Base-by-base conservation (phyloP, 2,888 invertebrate genomes). In the Cheilosia scutellata region DNA sequence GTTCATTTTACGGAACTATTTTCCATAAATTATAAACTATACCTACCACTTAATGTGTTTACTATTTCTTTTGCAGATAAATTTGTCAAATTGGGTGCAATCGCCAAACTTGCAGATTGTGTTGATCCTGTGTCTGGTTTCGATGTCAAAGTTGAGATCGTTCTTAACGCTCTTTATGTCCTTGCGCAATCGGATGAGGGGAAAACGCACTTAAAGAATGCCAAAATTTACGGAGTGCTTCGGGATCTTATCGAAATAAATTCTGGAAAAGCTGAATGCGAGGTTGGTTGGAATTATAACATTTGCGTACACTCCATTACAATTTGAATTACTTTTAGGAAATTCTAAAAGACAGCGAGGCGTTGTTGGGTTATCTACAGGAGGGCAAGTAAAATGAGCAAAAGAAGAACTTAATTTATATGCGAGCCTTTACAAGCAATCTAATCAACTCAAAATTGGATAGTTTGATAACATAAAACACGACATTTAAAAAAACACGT, bases 121-220 rank as follows among this genome's bases (percentile, higher is more conserved):
- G 44, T 90, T 7, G 76, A 87, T 2, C 25, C 65, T 13, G 82
- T 87, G 9, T 16, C 27, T 29, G 88, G 87, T 1, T 90, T 88
- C 80, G 87, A 88, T 66, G 29, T 72, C 0, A 88, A 87, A 44
- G 58, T 87, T 4, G 91, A 91, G 72, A 88, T 88, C 20, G 49
- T 88, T 5, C 75, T 91, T n/a, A 78, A 78, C 20, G 89, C 90
- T 0, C 70, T 91, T 5, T 72, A 76, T 20, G 75, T 82, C 9
- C 79, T 90, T 6, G 74, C 87, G 5, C 63, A 87, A 60, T 82
- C 88, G n/a, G 74, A 51, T n/a, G 55, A 82, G 16, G 79, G 78
- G 5, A 87, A 77, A 72, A 44, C 37, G 7, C 33, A 76, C 6
- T 40, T 76, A 0, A 40, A 33, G 16, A 42, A 57, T 25, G 25